Evolutionary conservation across 2,113 vertebrate genomes (phyloP).

Genomic region (Tragelaphus imberbis): DNA sequence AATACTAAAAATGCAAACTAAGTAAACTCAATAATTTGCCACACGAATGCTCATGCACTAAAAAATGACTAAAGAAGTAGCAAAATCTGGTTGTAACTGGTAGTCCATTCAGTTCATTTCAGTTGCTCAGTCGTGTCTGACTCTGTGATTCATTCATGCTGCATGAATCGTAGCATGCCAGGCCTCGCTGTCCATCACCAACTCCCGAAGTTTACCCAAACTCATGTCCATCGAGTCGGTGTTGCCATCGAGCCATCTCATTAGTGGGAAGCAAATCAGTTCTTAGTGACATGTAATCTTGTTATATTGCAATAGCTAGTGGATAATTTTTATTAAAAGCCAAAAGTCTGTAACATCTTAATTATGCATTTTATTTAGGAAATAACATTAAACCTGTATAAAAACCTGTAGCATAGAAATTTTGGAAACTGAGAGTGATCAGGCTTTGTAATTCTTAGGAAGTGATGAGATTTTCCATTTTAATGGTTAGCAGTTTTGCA

Average conservation of each 20-base stretch:
- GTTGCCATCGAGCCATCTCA: no score
- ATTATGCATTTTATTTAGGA: neutral
- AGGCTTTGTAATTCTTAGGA: neutral
- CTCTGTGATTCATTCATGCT: no score
- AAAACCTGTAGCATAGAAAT: neutral
- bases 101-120: neutral
- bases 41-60: conserved; percentile 41
- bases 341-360: neutral
- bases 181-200: no score
- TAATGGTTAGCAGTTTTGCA: neutral
- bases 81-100: conserved; percentile 27
- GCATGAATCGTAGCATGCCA: no score
- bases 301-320: neutral
- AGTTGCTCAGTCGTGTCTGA: no score
- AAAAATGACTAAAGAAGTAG: conserved; percentile 28
- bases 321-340: conserved; percentile 31
- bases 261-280: conserved; percentile 25
- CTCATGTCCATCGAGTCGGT: no score
- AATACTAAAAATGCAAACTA: conserved; percentile 56
- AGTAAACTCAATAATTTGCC: conserved; percentile 48
- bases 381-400: neutral
- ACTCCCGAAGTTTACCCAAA: no score
- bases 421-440: neutral
- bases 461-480: neutral
- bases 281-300: conserved; percentile 4